A percentile compares a stretch with the other conserved stretches of the same genome.
phyloP scores from a whole-genome alignment of 2,113 vertebrate species.

The Sebastes schlegelii region DNA sequence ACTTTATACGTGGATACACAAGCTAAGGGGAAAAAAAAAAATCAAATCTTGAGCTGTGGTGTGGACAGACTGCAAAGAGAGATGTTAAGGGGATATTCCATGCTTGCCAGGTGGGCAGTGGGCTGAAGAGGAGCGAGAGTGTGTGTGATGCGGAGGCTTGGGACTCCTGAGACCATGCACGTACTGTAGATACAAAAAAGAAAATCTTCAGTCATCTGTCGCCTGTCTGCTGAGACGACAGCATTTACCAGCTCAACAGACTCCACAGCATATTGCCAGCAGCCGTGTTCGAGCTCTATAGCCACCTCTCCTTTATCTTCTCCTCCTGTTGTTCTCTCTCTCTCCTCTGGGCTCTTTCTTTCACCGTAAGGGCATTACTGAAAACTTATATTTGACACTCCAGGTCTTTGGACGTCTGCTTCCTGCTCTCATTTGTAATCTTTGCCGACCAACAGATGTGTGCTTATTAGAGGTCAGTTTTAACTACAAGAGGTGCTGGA shows the following conservation, averaged over 20 bases:
- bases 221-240: constrained; percentile 72
- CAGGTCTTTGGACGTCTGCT: constrained; percentile 27
- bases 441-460: constrained; percentile 58
- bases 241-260: constrained; percentile 60
- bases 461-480: constrained; percentile 58
- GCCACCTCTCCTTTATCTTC: constrained; percentile 18
- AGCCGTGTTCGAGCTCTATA: constrained; percentile 26
- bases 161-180: constrained; percentile 64
- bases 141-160: constrained; percentile 42
- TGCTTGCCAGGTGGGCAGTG: constrained; percentile 73
- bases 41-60: constrained; percentile 35
- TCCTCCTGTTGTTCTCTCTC: constrained; percentile 22
- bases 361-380: constrained; percentile 9
- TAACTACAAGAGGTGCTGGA: constrained; percentile 49
- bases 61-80: constrained; percentile 65
- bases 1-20: constrained; percentile 33
- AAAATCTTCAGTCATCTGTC: constrained; percentile 68
- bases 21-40: background rate
- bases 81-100: constrained; percentile 68
- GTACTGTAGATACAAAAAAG: constrained; percentile 38
- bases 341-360: constrained; percentile 18
- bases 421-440: constrained; percentile 46
- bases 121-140: constrained; percentile 58
- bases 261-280: constrained; percentile 54
- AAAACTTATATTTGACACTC: constrained; percentile 29